phyloP scores from a whole-genome alignment of 2,797 vertebrate species.

The Oryzias dopingdopingensis region DNA sequence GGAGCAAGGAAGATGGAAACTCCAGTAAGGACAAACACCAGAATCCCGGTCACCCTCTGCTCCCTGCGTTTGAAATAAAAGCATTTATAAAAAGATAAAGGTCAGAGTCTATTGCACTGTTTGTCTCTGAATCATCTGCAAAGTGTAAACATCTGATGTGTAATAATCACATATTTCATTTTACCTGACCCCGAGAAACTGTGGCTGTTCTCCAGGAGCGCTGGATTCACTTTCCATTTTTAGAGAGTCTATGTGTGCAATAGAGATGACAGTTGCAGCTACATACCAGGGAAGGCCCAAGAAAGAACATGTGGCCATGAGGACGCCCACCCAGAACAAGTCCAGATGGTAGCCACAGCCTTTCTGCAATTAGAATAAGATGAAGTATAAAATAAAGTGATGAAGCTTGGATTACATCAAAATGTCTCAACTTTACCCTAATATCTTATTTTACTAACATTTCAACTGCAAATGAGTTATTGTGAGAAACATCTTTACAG shows the following conservation, averaged over 20 bases:
- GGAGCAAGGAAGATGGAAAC: slow-evolving; percentile 96
- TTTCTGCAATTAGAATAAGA: slow-evolving; percentile 77
- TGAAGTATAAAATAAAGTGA: neutral
- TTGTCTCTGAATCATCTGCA: neutral
- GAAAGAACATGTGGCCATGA: slow-evolving; percentile 92
- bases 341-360: slow-evolving; percentile 94
- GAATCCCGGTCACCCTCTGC: slow-evolving; percentile 89
- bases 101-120: slow-evolving; percentile 9
- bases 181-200: slow-evolving; percentile 95
- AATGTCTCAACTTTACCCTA: neutral
- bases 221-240: slow-evolving; percentile 98
- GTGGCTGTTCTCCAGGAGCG: slow-evolving; percentile 92
- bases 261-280: slow-evolving; percentile 97
- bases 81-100: slow-evolving; percentile 6
- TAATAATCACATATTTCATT: neutral
- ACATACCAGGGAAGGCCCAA: slow-evolving; percentile 97
- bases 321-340: slow-evolving; percentile 92
- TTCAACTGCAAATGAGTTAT: too few species aligned
- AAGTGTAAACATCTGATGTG: neutral
- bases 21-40: slow-evolving; percentile 93
- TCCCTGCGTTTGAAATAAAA: slow-evolving; percentile 77
- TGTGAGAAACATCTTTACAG: too few species aligned
- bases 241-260: slow-evolving; percentile 95
- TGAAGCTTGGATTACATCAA: neutral
- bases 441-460: too few species aligned